A percentile compares a stretch with the other conserved stretches of the same genome.
Evolutionary conservation across 1,140 invertebrate genomes (phyloP).

Genomic region (Micrasema longulum): DNA sequence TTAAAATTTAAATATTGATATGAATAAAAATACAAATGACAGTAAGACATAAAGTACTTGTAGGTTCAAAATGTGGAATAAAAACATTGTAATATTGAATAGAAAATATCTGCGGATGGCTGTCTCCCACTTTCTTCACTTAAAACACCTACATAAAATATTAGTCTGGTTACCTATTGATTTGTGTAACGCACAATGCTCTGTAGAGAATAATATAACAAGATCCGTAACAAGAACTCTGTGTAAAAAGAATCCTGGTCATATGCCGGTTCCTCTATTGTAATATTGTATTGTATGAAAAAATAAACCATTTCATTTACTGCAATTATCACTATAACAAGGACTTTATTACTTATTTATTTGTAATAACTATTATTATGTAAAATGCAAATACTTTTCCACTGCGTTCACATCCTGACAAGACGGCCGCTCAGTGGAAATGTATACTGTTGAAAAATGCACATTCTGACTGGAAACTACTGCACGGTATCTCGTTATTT

Average conservation of each 20-base stretch:
- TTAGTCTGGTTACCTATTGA: conserved; percentile 50
- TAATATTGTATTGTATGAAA: conserved; percentile 55
- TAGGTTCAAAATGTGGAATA: conserved; percentile 21
- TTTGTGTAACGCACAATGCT: conserved; percentile 53
- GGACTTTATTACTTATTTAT: conserved; percentile 41
- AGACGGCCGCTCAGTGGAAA: background rate
- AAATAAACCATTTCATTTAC: conserved; percentile 53
- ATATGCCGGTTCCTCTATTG: conserved; percentile 49
- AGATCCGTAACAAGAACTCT: conserved; percentile 51
- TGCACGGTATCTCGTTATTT: too few relatives aligned
- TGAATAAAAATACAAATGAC: conserved; percentile 34
- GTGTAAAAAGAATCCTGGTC: conserved; percentile 54
- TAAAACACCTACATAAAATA: conserved; percentile 54
- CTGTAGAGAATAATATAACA: conserved; percentile 53
- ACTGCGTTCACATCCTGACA: background rate
- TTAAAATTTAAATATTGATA: conserved; percentile 26
- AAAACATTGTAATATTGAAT: conserved; percentile 33
- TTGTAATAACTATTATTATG: conserved; percentile 42
- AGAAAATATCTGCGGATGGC: conserved; percentile 49
- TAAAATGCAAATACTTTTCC: conserved; percentile 25
- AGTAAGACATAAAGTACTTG: conserved; percentile 8
- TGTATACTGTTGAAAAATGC: background rate
- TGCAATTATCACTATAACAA: conserved; percentile 47
- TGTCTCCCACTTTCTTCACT: conserved; percentile 39
- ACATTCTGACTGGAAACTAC: background rate